Evolutionary conservation across 2,113 vertebrate species (phyloP), one percentile per base, ranked within the genome.

Genomic region (Bucco capensis): DNA sequence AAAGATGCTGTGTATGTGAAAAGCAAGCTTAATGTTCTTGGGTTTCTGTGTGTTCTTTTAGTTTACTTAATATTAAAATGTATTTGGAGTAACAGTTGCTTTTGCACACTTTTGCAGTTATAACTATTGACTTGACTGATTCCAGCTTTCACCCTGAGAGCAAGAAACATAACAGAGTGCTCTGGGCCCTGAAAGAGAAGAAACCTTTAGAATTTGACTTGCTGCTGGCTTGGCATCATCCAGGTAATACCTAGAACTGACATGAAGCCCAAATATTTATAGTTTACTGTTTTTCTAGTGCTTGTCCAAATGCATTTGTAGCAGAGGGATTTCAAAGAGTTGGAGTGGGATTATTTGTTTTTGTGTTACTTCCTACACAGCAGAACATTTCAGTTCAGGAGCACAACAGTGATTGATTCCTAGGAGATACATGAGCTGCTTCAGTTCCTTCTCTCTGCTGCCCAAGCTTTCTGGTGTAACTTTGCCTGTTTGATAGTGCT

Each of bases 201-300:
- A 98, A 98, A 31, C 97, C 96, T 19, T 88, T 99, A 80, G 96
- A 94, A 74, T 98, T 97, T 54, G 98, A 99, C 95, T 98, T 99
- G 64, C 95, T 99, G 30, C 47, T 99, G 83, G 95, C 97, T 31
- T 98, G 97, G 97, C 66, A 96, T 92, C 93, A 72, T 62, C 56
- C 97, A 97, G 98, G 98, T 98, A 97, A 87, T 73, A 40, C 92
- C 21, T 37, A 4, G 22, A 84, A 66, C n/a, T 80, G 56, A 19
- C 40, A 3, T 25, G 14, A 81, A 75, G 38, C 77, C 28, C 18
- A 64, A 51, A 69, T 65, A 47, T 46, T 89, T 92, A 71, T n/a
- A 30, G 31, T 84, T 74, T 71, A 31, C 17, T 40, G 3, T 25
- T 30, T 81, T 74, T 64, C 35, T 67, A n/a, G 7, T 53, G 27